Evolutionary conservation across 2,797 vertebrate genomes (phyloP).

Genomic region (Danionella dracula): DNA sequence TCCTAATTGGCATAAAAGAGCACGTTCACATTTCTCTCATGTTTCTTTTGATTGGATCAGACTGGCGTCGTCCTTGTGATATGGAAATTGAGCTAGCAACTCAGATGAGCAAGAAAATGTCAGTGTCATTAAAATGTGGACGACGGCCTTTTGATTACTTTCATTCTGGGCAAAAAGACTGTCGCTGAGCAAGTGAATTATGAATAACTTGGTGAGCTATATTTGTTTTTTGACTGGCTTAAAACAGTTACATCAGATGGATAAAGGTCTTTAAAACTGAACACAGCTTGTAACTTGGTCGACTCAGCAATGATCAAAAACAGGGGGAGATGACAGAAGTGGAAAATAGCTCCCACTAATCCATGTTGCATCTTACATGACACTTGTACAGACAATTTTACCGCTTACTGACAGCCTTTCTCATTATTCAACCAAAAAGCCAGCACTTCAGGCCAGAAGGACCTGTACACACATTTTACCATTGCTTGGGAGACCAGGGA

Average conservation of each 20-base stretch:
- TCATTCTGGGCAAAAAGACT: slow-evolving; percentile 18
- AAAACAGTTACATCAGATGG: slow-evolving; percentile 18
- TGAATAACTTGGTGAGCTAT: slow-evolving; percentile 25
- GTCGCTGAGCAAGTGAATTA: slow-evolving; percentile 14
- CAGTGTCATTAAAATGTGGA: slow-evolving; percentile 36
- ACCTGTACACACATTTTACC: background rate
- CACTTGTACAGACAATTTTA: slow-evolving; percentile 36
- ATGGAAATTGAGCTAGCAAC: slow-evolving; percentile 63
- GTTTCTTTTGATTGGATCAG: slow-evolving; percentile 67
- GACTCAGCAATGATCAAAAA: slow-evolving; percentile 48
- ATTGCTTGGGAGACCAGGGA: background rate
- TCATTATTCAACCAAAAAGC: background rate
- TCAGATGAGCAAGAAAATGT: slow-evolving; percentile 58
- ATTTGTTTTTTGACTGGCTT: slow-evolving; percentile 29
- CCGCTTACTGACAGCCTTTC: background rate
- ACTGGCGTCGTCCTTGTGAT: slow-evolving; percentile 66
- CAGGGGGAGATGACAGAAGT: slow-evolving; percentile 53
- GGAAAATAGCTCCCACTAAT: slow-evolving; percentile 61
- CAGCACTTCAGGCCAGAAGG: background rate
- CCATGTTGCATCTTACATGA: slow-evolving; percentile 43
- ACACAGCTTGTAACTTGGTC: slow-evolving; percentile 8
- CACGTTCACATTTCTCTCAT: slow-evolving; percentile 56
- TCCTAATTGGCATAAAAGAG: slow-evolving; percentile 56
- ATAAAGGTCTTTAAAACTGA: slow-evolving; percentile 17
- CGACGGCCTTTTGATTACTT: slow-evolving; percentile 33